Evolutionary conservation across 2,888 invertebrate species (phyloP), one percentile per base, ranked within the genome.

Genomic region (Scaptomyza caliginosa): DNA sequence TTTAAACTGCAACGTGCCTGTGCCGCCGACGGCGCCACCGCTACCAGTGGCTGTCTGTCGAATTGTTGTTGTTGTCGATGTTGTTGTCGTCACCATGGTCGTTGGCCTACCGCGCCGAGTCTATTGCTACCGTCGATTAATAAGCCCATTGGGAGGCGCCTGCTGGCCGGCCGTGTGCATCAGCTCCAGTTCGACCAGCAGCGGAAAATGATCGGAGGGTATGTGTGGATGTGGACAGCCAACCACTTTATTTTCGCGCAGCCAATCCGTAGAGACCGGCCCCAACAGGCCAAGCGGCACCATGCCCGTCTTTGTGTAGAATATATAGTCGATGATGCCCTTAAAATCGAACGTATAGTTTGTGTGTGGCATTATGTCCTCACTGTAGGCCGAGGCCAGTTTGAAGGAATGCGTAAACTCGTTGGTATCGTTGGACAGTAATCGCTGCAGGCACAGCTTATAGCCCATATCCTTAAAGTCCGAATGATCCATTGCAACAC

Each of bases 331-430:
- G 90, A 99, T 99, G 91, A 99, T 98, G 84, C 99, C 99, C 92
- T 99, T 98, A 93, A 99, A 99, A 92, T 99, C 99, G 92, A 97
- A 98, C 89, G 99, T 99, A 92, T 98, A 99, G 92, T 99, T 99
- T 72, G 99, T 99, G 91, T 97, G 98, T 71, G 98, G 97, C 97
- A 99, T 98, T 88, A 98, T 96, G 89, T 97, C 96, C 90, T 96
- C 96, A 91, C 96, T 96, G 92, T 99, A 99, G 58, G 99, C 98
- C 69, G 97, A 97, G 66, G 97, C 96, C 78, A 99, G 94, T 90
- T 97, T 96, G 92, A 99, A 98, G 92, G 97, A 96, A 94, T 99
- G 99, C 91, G 96, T 96, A 92, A 98, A 97, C 93, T 97, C 97
- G 90, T 94, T 94, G 92, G 97, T 96, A 89, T 96, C 96, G 91